Percentiles rank a stretch among this genome's conserved stretches.
These are phyloP conservation scores for Sebastes nivosus DNA, from an alignment of 2,797 vertebrate genomes.

Conservation along the genomic window DNA sequence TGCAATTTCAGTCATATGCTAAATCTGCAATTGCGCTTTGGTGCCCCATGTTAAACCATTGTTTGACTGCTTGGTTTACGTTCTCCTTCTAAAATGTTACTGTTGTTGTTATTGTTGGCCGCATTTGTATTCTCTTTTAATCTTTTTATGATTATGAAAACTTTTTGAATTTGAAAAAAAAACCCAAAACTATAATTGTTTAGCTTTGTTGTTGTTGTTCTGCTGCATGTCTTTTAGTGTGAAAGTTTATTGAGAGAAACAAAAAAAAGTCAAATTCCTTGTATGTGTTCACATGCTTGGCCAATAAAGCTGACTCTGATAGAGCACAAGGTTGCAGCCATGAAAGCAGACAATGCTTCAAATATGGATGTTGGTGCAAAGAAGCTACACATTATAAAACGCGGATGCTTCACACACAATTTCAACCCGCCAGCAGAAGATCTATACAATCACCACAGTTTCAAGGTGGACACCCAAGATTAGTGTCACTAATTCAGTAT, in stretches of 20 bases:
- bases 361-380: not conserved
- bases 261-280: not conserved
- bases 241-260: not conserved
- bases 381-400: not conserved
- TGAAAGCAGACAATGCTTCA: not conserved
- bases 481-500: not conserved
- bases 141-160: not conserved
- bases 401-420: not conserved
- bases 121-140: not conserved
- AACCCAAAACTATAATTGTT: no score
- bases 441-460: not conserved
- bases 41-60: no score
- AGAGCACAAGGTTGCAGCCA: not conserved
- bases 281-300: not conserved
- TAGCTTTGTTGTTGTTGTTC: no score
- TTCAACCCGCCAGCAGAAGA: not conserved
- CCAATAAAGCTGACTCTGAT: not conserved
- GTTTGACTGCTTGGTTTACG: not conserved
- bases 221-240: not conserved
- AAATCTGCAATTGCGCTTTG: not conserved
- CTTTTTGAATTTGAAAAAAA: not conserved
- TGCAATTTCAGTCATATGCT: not conserved
- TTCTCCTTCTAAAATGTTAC: not conserved
- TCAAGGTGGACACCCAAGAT: not conserved
- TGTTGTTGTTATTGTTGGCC: not conserved